Base-by-base conservation (phyloP, 2,113 vertebrate genomes). In the Brachypodius melanocephalos region DNA sequence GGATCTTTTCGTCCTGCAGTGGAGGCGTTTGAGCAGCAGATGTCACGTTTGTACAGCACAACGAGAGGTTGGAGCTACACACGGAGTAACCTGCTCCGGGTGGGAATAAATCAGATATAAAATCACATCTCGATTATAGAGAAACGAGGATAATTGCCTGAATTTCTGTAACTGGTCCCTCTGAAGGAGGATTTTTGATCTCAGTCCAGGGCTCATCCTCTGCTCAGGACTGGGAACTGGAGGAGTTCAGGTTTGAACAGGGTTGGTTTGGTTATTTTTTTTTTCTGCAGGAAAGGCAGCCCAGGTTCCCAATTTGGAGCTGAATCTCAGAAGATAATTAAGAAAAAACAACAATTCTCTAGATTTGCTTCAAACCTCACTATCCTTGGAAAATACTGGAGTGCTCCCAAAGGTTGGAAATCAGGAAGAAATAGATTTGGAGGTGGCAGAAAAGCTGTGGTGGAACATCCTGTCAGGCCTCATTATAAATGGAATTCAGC, bases 11-110 rank as follows among this genome's bases (percentile, higher is more conserved):
- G 45, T 48, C 36, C 22, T 96, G 96, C 94, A 97, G 78, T 93
- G 17, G 49, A 89, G 40, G 58, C 10, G 20, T 42, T 65, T 9
- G 29, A 81, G 88, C 97, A 80, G 97, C 67, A 97, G 97, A 68
- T 93, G 97, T 96, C 96, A 90, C 1, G 1, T 68, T 96, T 92
- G 96, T 20, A 77, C 57, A 75, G 26, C 3, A 0, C 11, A 91
- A 61, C 5, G 9, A 12, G 7, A 6, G 63, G 4, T 8, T 25
- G 51, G 2, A 14, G 51, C 52, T 34, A 0, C 85, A 5, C 67
- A 5, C 11, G 31, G 42, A 88, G 34, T 10, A 5, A 40, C 12
- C 42, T 14, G 28, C 51, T 20, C 2, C 0, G 21, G 22, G 26
- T 11, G 17, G 25, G 20, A 34, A 55, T 31, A 20, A 55, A 63